Conservation (phyloP, 2,888 invertebrate species). For the Eristalis arbustorum region DNA sequence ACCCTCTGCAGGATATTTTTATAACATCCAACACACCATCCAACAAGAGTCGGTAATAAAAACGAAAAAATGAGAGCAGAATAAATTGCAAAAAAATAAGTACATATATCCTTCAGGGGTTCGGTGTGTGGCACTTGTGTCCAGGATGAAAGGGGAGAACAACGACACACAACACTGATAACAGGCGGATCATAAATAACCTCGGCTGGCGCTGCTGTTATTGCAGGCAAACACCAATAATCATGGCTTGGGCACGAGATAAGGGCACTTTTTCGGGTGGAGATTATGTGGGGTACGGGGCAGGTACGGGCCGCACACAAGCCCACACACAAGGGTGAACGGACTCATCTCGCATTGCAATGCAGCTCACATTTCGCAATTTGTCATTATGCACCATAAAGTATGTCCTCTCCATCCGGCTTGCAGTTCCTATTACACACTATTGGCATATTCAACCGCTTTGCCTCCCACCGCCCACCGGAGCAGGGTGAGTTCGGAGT, state of each 20-base stretch:
- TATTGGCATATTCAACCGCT: slow-evolving; percentile 12
- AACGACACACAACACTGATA: slow-evolving; percentile 54
- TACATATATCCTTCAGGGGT: not conserved
- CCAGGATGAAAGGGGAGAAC: slow-evolving; percentile 34
- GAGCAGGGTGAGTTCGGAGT: no score
- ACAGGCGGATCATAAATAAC: slow-evolving; percentile 66
- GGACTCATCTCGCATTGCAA: slow-evolving; percentile 36
- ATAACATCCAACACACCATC: slow-evolving; percentile 47
- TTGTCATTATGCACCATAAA: slow-evolving; percentile 65
- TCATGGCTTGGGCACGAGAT: slow-evolving; percentile 61
- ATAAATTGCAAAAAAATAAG: not conserved
- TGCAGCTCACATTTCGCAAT: slow-evolving; percentile 65
- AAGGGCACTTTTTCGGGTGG: slow-evolving; percentile 50
- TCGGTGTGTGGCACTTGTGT: slow-evolving; percentile 57
- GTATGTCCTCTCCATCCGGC: slow-evolving; percentile 55
- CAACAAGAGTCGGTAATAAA: slow-evolving; percentile 10
- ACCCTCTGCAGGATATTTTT: slow-evolving; percentile 63
- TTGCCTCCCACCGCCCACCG: not conserved
- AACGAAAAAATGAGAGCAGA: slow-evolving; percentile 29
- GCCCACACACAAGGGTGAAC: slow-evolving; percentile 12
- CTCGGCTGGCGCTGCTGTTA: slow-evolving; percentile 47
- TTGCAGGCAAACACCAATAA: slow-evolving; percentile 66
- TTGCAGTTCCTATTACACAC: slow-evolving; percentile 25
- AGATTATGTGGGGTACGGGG: slow-evolving; percentile 36
- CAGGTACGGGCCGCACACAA: not conserved